Evolutionary conservation across 2,113 vertebrate genomes (phyloP).

Genomic region (Prinia subflava): DNA sequence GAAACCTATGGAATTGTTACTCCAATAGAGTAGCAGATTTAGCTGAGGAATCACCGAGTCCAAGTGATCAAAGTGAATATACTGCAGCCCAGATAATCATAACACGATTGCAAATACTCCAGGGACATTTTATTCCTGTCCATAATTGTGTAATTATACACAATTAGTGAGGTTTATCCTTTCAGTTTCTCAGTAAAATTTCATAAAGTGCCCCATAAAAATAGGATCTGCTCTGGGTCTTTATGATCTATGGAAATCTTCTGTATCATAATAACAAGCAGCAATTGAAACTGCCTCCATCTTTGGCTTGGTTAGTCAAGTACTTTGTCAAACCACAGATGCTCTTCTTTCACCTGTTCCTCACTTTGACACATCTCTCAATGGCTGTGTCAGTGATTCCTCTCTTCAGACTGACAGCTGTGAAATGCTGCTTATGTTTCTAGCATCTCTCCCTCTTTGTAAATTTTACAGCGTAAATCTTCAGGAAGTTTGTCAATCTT

Average conservation of each 20-base stretch:
- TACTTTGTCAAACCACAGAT: not conserved
- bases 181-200: not conserved
- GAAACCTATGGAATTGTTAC: not conserved
- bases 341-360: not conserved
- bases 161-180: not conserved
- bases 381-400: not conserved
- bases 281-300: not conserved
- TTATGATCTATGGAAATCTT: not conserved
- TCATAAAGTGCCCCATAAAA: not conserved
- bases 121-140: not conserved
- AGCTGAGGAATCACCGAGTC: not conserved
- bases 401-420: not conserved
- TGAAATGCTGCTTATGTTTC: not conserved
- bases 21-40: not conserved
- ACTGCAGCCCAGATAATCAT: not conserved
- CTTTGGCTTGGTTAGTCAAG: not conserved
- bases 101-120: not conserved
- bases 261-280: not conserved
- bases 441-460: not conserved
- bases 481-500: not conserved
- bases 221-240: not conserved
- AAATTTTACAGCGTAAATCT: not conserved
- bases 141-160: not conserved
- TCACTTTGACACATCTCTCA: not conserved
- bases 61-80: not conserved